phyloP scores from a whole-genome alignment of 2,797 vertebrate species.

The Neosilurus hyrtlii region DNA sequence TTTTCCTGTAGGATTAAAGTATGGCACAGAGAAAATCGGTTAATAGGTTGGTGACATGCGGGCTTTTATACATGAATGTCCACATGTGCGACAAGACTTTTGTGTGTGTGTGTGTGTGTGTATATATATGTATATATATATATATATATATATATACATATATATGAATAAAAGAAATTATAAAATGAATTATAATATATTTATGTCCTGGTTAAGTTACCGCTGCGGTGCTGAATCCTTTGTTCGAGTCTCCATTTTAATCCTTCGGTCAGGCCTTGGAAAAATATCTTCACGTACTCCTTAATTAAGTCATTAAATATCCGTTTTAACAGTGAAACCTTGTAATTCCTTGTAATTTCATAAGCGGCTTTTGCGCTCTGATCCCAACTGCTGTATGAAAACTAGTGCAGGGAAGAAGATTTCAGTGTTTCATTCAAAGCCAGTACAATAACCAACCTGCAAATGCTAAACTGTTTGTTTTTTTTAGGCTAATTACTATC shows the following conservation, averaged over 20 bases:
- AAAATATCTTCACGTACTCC: background rate
- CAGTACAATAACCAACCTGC: background rate
- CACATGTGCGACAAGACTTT: too few species aligned
- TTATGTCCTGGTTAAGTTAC: background rate
- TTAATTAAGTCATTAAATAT: slow-evolving; percentile 3
- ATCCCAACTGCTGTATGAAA: background rate
- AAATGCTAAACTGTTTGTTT: background rate
- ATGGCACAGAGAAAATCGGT: too few species aligned
- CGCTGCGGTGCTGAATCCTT: too few species aligned
- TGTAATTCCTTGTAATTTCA: slow-evolving; percentile 11
- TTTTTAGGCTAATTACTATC: background rate
- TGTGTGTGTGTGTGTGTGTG: too few species aligned
- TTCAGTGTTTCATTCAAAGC: background rate
- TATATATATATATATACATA: too few species aligned
- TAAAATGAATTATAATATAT: too few species aligned
- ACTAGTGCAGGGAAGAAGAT: background rate
- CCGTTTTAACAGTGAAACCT: background rate
- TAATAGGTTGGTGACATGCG: too few species aligned
- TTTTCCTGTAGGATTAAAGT: too few species aligned
- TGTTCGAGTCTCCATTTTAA: background rate
- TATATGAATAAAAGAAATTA: too few species aligned
- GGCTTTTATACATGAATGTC: too few species aligned
- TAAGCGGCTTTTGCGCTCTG: background rate
- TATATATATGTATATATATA: too few species aligned
- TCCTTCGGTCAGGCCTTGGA: background rate